Evolutionary conservation across 2,113 vertebrate genomes (phyloP).

Genomic region (Mionectes macconnelli): DNA sequence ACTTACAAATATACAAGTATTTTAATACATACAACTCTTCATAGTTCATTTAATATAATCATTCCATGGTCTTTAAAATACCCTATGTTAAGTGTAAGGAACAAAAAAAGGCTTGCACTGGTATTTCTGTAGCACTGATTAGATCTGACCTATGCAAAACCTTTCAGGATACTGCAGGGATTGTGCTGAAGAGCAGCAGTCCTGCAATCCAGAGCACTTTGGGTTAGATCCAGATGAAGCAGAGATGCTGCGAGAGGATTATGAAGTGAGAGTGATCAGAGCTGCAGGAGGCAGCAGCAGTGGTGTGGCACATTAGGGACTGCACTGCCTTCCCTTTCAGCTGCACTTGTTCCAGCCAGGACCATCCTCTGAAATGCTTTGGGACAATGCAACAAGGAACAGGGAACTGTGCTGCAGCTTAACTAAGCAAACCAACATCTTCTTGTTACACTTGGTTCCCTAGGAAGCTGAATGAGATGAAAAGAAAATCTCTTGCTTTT

Average conservation of each 20-base stretch:
- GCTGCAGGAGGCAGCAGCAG: neutral
- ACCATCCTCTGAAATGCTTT: neutral
- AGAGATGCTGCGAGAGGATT: neutral
- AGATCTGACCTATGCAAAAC: neutral
- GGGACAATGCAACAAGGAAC: neutral
- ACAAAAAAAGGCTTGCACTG: neutral
- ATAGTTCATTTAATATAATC: constrained; percentile 8
- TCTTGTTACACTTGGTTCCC: neutral
- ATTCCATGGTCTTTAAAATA: neutral
- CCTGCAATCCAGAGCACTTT: neutral
- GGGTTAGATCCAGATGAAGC: neutral
- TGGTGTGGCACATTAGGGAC: fast-evolving
- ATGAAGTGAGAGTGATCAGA: neutral
- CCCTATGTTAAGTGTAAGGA: neutral
- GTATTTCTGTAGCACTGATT: neutral
- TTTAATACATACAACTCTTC: constrained; percentile 41
- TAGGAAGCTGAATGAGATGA: neutral
- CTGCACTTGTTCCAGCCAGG: fast-evolving
- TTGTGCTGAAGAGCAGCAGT: neutral
- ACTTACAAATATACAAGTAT: constrained; percentile 33
- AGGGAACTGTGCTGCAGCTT: neutral
- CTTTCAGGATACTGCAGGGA: neutral
- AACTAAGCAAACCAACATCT: neutral
- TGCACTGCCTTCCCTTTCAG: neutral
- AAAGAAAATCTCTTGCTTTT: neutral